A percentile compares a stretch with the other conserved stretches of the same genome.
These are phyloP conservation scores for Pseudochirops cupreus DNA, from an alignment of 2,797 vertebrate genomes.

Conservation along the genomic window DNA sequence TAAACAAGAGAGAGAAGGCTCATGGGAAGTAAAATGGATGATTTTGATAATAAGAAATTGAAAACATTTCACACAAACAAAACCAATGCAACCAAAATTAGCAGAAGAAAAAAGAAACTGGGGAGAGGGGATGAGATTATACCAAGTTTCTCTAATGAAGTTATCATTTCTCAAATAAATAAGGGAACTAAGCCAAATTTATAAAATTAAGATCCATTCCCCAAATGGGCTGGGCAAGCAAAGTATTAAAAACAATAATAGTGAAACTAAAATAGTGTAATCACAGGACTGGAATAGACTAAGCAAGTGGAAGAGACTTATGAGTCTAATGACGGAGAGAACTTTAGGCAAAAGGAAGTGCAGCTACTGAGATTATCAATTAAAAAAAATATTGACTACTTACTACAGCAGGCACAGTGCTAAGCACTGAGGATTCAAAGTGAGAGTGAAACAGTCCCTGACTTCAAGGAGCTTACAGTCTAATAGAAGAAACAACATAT, in stretches of 20 bases:
- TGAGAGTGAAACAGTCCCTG: neutral
- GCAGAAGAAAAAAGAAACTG: neutral
- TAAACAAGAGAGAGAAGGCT: neutral
- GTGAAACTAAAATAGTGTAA: neutral
- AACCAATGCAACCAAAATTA: neutral
- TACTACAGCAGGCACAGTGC: neutral
- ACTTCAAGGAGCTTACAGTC: neutral
- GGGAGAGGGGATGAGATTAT: neutral
- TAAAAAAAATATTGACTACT: neutral
- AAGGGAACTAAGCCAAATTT: neutral
- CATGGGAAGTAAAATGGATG: neutral
- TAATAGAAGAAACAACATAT: neutral
- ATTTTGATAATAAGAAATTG: neutral
- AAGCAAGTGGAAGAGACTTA: neutral
- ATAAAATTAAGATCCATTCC: neutral
- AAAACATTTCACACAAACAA: neutral
- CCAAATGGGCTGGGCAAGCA: neutral
- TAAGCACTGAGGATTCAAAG: neutral
- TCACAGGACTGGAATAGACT: neutral
- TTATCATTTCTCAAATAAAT: neutral
- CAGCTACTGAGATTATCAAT: neutral
- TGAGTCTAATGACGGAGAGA: neutral
- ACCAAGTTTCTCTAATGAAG: neutral
- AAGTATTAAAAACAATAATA: neutral
- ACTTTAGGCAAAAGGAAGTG: neutral